phyloP scores from a whole-genome alignment of 2,113 vertebrate genomes.

The Lepidothrix coronata region DNA sequence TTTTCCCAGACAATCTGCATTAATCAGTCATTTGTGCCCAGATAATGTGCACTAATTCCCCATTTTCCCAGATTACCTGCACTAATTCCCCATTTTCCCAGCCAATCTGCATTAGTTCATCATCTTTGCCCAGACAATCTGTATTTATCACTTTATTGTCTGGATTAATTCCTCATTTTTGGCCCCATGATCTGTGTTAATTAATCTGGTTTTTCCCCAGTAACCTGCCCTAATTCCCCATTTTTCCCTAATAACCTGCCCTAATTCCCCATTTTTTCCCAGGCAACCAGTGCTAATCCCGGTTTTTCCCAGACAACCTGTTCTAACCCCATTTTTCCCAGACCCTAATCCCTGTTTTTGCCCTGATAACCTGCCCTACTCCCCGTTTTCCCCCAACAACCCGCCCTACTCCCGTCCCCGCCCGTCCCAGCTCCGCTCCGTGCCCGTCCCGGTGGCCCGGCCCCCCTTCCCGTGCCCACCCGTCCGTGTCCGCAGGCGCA shows the following conservation, averaged over 20 bases:
- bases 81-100: not conserved
- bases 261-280: not conserved
- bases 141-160: not conserved
- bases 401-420: fast-evolving
- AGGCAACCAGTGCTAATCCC: fast-evolving
- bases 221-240: not conserved
- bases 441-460: fast-evolving
- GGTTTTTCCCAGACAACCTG: fast-evolving
- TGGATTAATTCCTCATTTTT: not conserved
- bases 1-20: not conserved
- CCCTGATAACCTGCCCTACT: not conserved
- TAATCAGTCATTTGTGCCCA: not conserved
- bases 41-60: not conserved
- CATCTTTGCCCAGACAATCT: not conserved
- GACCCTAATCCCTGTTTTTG: not conserved
- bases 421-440: fast-evolving
- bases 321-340: not conserved
- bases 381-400: not conserved
- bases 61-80: not conserved
- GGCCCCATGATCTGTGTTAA: no score
- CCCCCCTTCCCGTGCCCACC: not conserved
- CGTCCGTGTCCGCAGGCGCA: not conserved
- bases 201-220: not conserved
- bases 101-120: not conserved
- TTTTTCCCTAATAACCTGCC: not conserved